Evolutionary conservation across 2,888 invertebrate species (phyloP).

Genomic region (Eristalis arbustorum): DNA sequence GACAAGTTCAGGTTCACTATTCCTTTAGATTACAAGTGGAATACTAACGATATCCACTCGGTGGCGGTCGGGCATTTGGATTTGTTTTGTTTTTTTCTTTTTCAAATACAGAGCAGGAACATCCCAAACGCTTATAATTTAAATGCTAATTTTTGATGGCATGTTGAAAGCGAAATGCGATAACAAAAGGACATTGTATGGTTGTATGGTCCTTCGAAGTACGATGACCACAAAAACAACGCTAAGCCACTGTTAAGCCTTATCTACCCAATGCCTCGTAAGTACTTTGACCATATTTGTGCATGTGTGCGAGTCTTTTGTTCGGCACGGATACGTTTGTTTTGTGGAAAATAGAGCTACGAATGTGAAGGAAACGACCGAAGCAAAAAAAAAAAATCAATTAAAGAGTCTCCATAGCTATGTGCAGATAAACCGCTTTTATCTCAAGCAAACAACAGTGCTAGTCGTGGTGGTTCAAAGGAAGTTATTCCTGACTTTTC

Average conservation of each 20-base stretch:
- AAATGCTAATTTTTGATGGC: slow-evolving; percentile 42
- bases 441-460: neutral
- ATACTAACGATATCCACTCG: slow-evolving; percentile 16
- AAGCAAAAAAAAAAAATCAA: neutral
- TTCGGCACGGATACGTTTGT: neutral
- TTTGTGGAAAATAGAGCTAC: neutral
- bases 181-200: neutral
- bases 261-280: slow-evolving; percentile 9
- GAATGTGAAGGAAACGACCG: neutral
- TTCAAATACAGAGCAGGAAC: slow-evolving; percentile 7
- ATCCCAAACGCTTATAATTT: slow-evolving; percentile 23
- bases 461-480: neutral
- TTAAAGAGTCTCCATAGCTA: neutral
- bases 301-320: slow-evolving; percentile 7
- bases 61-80: neutral
- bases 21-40: neutral
- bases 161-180: neutral
- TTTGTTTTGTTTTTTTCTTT: neutral
- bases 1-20: neutral
- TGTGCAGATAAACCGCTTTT: neutral
- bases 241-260: slow-evolving; percentile 18
- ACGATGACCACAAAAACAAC: slow-evolving; percentile 13
- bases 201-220: neutral
- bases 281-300: slow-evolving; percentile 5
- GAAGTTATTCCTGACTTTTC: neutral